phyloP scores from a whole-genome alignment of 2,888 invertebrate genomes.

The Lepetodrilus schrolli region DNA sequence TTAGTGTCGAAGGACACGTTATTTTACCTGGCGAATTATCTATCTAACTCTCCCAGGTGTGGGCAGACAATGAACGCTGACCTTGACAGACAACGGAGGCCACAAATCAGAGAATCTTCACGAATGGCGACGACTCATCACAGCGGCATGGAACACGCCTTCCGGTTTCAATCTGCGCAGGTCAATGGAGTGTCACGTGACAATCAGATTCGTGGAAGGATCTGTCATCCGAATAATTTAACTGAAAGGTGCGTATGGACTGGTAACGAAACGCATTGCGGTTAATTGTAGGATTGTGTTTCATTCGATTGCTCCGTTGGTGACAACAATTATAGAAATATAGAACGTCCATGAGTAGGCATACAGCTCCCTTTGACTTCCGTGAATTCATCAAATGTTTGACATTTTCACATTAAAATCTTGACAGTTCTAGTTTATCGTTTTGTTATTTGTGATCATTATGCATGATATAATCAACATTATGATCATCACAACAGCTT shows the following conservation, averaged over 20 bases:
- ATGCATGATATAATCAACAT: too few relatives aligned
- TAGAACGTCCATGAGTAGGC: neutral
- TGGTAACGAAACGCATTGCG: neutral
- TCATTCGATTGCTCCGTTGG: neutral
- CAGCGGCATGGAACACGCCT: neutral
- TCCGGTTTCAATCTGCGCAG: slow-evolving; percentile 1
- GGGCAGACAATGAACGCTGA: neutral
- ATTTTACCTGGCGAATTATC: neutral
- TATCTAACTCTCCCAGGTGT: slow-evolving; percentile 3
- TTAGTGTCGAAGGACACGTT: slow-evolving; percentile 1
- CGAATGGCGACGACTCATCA: neutral
- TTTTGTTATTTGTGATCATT: too few relatives aligned
- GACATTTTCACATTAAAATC: too few relatives aligned
- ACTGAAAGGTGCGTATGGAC: neutral
- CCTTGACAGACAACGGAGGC: neutral
- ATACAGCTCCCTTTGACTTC: too few relatives aligned
- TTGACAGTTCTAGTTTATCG: too few relatives aligned
- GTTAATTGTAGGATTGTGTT: neutral
- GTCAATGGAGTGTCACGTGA: neutral
- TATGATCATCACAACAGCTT: too few relatives aligned
- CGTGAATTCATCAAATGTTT: too few relatives aligned
- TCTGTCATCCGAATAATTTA: neutral
- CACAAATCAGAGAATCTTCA: slow-evolving; percentile 20
- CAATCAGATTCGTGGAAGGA: neutral
- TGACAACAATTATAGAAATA: neutral